These are phyloP conservation scores for Belonocnema kinseyi DNA, from an alignment of 1,140 invertebrate genomes.

Conservation along the genomic window DNA sequence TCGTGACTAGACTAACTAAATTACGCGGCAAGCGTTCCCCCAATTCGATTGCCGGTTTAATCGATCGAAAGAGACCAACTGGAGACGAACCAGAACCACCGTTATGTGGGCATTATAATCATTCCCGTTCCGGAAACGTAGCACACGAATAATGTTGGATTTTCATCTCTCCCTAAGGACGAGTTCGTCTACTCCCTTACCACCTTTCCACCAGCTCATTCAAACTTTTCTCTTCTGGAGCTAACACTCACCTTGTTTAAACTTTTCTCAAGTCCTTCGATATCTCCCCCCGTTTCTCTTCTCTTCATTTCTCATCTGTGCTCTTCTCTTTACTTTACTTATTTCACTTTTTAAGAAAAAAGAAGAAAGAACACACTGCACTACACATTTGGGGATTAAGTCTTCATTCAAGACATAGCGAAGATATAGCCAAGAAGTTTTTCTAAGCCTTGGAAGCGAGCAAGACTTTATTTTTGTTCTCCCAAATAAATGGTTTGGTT, in stretches of 20 bases:
- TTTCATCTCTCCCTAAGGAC: slow-evolving; percentile 31
- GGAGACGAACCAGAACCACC: slow-evolving; percentile 28
- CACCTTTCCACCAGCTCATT: slow-evolving; percentile 15
- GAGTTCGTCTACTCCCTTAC: neutral
- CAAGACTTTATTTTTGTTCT: too few species aligned
- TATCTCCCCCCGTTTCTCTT: slow-evolving; percentile 30
- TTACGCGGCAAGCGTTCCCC: slow-evolving; percentile 61
- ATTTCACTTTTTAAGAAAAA: neutral
- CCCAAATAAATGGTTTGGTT: too few species aligned
- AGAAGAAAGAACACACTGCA: neutral
- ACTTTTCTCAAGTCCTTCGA: slow-evolving; percentile 45
- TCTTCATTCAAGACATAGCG: too few species aligned
- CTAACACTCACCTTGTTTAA: slow-evolving; percentile 53
- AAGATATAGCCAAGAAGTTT: too few species aligned
- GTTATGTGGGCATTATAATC: slow-evolving; percentile 33
- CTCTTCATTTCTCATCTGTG: slow-evolving; percentile 22
- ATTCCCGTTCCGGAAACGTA: slow-evolving; percentile 26
- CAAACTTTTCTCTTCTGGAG: slow-evolving; percentile 28
- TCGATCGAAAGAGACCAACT: slow-evolving; percentile 38
- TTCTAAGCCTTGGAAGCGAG: too few species aligned
- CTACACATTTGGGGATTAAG: slow-evolving; percentile 3
- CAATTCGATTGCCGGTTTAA: slow-evolving; percentile 59
- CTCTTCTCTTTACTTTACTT: slow-evolving; percentile 35
- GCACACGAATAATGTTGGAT: slow-evolving; percentile 32
- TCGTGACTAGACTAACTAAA: slow-evolving; percentile 61